phyloP scores from a whole-genome alignment of 1,140 invertebrate genomes.

The Matsumurasca onukii region DNA sequence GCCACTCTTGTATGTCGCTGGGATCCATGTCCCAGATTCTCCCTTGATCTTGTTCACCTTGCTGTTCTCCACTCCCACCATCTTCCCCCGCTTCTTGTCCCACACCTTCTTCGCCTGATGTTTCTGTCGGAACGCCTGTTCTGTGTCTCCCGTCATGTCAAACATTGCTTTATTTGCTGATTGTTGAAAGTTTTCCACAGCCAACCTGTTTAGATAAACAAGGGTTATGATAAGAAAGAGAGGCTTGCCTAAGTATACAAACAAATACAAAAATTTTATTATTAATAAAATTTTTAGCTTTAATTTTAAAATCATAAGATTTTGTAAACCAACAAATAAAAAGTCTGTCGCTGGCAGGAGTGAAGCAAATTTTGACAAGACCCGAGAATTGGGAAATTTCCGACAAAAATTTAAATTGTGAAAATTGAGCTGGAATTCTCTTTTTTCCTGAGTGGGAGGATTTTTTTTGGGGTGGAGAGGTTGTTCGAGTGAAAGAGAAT shows the following conservation, averaged over 20 bases:
- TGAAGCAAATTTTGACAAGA: too few species aligned
- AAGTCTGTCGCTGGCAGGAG: not conserved
- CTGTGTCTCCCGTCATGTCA: constrained; percentile 79
- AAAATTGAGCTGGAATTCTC: too few species aligned
- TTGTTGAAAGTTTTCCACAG: constrained; percentile 71
- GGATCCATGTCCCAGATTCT: constrained; percentile 92
- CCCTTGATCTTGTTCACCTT: constrained; percentile 79
- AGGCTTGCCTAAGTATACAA: not conserved
- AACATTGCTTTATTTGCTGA: constrained; percentile 72
- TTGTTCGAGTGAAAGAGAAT: too few species aligned
- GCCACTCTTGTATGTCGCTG: constrained; percentile 90
- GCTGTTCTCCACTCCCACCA: constrained; percentile 66
- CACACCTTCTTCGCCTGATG: constrained; percentile 64
- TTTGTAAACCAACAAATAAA: not conserved
- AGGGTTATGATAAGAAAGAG: not conserved
- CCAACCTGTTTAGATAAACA: constrained; percentile 55
- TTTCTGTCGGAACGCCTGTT: constrained; percentile 59
- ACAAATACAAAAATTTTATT: too few species aligned
- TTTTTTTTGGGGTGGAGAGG: too few species aligned
- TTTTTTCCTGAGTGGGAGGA: too few species aligned
- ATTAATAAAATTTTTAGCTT: not conserved
- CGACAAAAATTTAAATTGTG: too few species aligned
- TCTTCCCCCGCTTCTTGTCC: constrained; percentile 93
- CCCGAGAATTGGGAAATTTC: too few species aligned
- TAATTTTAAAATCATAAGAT: not conserved